Conservation (phyloP, 2,113 vertebrate genomes). For the Suncus etruscus region DNA sequence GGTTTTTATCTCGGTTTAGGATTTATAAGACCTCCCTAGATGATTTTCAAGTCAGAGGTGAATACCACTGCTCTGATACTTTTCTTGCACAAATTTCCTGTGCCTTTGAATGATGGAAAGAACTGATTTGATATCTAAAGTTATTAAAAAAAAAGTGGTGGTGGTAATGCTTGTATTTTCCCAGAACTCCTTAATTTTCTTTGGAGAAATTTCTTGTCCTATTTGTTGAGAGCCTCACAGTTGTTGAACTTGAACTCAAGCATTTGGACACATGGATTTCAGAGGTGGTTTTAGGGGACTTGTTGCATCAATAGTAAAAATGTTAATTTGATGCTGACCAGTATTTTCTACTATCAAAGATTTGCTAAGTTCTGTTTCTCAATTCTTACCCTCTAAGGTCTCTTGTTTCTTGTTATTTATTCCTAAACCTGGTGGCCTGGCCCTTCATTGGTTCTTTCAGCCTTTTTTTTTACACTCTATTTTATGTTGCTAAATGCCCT, state of each 20-base stretch:
- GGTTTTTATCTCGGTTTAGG: neutral
- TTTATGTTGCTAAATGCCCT: neutral
- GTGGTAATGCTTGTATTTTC: neutral
- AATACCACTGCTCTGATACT: slow-evolving; percentile 19
- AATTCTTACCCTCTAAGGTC: neutral
- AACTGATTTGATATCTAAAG: neutral
- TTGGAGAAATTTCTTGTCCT: neutral
- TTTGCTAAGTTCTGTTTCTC: neutral
- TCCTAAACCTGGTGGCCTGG: neutral
- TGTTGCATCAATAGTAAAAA: neutral
- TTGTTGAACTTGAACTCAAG: neutral
- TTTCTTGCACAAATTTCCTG: slow-evolving; percentile 17
- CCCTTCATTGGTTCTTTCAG: neutral
- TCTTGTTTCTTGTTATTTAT: neutral
- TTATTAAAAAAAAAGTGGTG: neutral
- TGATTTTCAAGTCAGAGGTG: neutral
- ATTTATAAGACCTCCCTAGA: neutral
- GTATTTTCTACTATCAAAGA: neutral
- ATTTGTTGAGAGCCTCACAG: neutral
- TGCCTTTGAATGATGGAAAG: neutral
- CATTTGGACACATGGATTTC: neutral
- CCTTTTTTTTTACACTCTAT: neutral
- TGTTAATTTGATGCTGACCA: accelerated
- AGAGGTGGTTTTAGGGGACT: neutral
- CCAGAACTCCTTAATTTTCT: neutral